A percentile compares a stretch with the other conserved stretches of the same genome.
Conservation (phyloP, 2,113 vertebrate genomes). For the Picathartes gymnocephalus region DNA sequence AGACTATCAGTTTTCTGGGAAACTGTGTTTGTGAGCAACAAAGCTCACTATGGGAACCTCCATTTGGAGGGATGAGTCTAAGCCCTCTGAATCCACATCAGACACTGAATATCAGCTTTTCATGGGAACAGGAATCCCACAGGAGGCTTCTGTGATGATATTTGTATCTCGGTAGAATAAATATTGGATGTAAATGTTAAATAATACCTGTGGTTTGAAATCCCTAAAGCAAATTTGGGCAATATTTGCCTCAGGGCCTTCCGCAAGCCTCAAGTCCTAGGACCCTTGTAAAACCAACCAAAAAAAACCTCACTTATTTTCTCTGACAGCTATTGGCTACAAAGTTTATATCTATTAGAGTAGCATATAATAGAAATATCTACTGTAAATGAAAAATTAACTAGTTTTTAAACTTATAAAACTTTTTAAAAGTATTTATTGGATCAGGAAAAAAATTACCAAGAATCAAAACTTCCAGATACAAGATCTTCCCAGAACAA, state of each 20-base stretch:
- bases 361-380: not conserved
- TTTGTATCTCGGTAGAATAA: not conserved
- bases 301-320: not conserved
- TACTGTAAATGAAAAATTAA: not conserved
- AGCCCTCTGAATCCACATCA: not conserved
- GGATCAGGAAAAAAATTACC: not conserved
- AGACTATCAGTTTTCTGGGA: not conserved
- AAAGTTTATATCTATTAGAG: not conserved
- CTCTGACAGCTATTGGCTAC: not conserved
- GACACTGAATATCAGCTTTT: not conserved
- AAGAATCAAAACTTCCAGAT: not conserved
- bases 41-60: not conserved
- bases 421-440: not conserved
- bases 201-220: not conserved
- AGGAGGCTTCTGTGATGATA: not conserved
- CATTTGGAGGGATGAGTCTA: rapidly evolving
- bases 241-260: not conserved
- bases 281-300: not conserved
- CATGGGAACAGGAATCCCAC: not conserved
- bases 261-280: not conserved
- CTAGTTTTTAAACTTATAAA: not conserved
- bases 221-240: not conserved
- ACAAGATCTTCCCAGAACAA: not conserved
- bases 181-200: not conserved
- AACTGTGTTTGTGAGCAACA: not conserved